Conservation (phyloP, 2,888 invertebrate species). For the Zaprionus obscuricornis region DNA sequence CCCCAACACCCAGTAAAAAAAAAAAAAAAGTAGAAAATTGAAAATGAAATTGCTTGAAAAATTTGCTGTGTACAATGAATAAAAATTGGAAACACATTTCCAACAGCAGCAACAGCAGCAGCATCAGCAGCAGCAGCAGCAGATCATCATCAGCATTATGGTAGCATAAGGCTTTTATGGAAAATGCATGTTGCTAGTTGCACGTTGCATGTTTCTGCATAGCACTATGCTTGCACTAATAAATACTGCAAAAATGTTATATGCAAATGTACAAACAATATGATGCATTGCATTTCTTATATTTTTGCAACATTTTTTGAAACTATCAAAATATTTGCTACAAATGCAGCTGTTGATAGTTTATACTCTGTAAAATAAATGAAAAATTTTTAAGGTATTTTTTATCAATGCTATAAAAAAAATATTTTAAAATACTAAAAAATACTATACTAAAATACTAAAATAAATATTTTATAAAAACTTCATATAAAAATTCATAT, state of each 20-base stretch:
- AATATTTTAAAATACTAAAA: too few relatives aligned
- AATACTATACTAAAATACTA: too few relatives aligned
- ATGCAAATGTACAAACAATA: conserved; percentile 59
- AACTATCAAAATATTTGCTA: conserved; percentile 58
- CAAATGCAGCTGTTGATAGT: conserved; percentile 18
- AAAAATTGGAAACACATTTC: conserved; percentile 64
- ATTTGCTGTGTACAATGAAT: conserved; percentile 61
- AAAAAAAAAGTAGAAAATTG: conserved; percentile 15
- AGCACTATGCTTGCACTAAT: too few relatives aligned
- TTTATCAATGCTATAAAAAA: too few relatives aligned
- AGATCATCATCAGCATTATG: conserved; percentile 16
- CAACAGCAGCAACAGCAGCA: too few relatives aligned
- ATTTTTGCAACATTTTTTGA: conserved; percentile 53
- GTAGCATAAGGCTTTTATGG: too few relatives aligned
- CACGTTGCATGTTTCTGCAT: conserved; percentile 32
- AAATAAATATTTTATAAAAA: too few relatives aligned
- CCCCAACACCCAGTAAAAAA: too few relatives aligned
- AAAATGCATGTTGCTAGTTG: conserved; percentile 63
- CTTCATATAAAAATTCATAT: too few relatives aligned
- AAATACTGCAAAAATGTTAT: too few relatives aligned
- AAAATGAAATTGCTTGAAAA: conserved; percentile 54
- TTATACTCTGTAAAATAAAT: conserved; percentile 25
- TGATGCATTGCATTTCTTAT: conserved; percentile 34
- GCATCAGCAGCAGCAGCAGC: conserved; percentile 18
- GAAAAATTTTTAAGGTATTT: too few relatives aligned